Conservation (phyloP, 1,140 invertebrate species). For the Polypedilum pembai region DNA sequence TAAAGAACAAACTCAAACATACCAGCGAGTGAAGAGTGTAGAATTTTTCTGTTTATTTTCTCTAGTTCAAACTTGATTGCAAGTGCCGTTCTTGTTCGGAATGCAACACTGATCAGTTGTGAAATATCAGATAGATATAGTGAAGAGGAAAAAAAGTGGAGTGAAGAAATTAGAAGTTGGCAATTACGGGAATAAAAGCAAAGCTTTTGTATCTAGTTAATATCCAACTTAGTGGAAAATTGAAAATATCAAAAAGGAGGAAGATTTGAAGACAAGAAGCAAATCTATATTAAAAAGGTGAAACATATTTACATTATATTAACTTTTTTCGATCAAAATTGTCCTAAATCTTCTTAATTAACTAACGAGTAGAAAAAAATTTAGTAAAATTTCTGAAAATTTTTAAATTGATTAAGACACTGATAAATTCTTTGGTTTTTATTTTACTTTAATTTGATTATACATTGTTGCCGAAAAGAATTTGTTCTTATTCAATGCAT, state of each 20-base stretch:
- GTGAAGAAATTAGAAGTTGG: not conserved
- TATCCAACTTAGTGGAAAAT: not conserved
- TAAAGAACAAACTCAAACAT: not conserved
- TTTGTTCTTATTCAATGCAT: too few relatives aligned
- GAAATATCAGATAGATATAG: not conserved
- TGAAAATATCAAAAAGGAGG: not conserved
- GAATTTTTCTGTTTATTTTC: not conserved
- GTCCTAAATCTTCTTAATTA: not conserved
- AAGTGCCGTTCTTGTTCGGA: slow-evolving; percentile 2
- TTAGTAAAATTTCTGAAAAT: too few relatives aligned
- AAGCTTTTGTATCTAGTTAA: not conserved
- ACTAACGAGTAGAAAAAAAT: too few relatives aligned
- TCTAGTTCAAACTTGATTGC: not conserved
- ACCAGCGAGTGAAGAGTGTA: not conserved
- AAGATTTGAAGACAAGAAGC: not conserved
- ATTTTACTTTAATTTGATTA: too few relatives aligned
- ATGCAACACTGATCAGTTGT: slow-evolving; percentile 11
- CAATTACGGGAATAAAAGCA: too few relatives aligned
- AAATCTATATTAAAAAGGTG: not conserved
- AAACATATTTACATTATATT: not conserved
- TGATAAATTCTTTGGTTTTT: too few relatives aligned
- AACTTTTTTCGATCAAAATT: not conserved
- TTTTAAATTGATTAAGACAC: too few relatives aligned
- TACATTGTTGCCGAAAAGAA: too few relatives aligned
- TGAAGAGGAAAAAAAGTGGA: slow-evolving; percentile 10